Conservation (phyloP, 1,140 invertebrate genomes). For the Drosophila littoralis region DNA sequence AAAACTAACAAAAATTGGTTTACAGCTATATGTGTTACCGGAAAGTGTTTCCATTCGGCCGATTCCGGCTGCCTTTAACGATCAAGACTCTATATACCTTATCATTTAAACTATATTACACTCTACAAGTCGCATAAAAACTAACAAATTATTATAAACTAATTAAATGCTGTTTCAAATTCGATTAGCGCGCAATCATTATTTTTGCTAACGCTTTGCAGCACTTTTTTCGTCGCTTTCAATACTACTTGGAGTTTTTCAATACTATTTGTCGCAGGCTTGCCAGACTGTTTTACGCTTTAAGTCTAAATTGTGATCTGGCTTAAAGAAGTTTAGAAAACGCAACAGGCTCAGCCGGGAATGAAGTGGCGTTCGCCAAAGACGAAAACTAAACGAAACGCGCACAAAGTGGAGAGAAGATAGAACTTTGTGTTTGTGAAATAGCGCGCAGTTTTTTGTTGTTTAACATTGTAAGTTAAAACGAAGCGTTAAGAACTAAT, state of each 20-base stretch:
- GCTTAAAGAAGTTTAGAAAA: conserved; percentile 30
- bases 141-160: neutral
- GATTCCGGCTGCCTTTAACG: no score
- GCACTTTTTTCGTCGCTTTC: neutral
- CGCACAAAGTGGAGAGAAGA: neutral
- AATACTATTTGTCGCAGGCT: neutral
- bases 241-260: neutral
- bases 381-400: conserved; percentile 19
- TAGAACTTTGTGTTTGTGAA: neutral
- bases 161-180: no score
- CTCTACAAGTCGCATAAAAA: no score
- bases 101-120: no score
- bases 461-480: neutral
- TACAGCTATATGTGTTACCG: no score
- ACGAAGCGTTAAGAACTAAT: conserved; percentile 25
- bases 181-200: neutral
- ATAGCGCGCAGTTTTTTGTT: conserved; percentile 1
- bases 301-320: conserved; percentile 7
- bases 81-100: no score
- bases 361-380: neutral
- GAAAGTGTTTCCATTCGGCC: no score
- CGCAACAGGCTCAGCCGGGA: conserved; percentile 14
- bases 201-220: neutral
- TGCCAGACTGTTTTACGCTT: conserved; percentile 13
- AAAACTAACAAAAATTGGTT: no score